Conservation (phyloP, 2,113 vertebrate genomes). For the Oryzias woworae region DNA sequence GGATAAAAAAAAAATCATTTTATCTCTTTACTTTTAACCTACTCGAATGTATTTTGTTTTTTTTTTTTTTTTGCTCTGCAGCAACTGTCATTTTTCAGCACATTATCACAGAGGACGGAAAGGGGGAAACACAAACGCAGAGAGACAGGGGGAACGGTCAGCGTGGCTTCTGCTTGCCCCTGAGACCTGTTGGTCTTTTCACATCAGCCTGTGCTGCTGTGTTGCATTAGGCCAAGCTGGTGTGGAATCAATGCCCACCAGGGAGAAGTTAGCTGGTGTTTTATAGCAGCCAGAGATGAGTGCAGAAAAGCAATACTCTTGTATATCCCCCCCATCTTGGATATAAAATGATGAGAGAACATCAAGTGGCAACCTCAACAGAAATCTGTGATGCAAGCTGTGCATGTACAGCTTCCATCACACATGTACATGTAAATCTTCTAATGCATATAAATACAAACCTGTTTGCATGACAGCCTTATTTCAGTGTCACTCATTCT, state of each 20-base stretch:
- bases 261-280: conserved; percentile 51
- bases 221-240: conserved; percentile 50
- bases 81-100: not conserved
- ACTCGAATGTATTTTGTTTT: not conserved
- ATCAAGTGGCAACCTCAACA: too few species aligned
- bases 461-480: too few species aligned
- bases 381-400: too few species aligned
- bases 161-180: conserved; percentile 28
- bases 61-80: conserved; percentile 5
- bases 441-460: too few species aligned
- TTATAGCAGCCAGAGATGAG: conserved; percentile 35
- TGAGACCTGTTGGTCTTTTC: conserved; percentile 67
- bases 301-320: not conserved
- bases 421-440: too few species aligned
- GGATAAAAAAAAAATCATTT: not conserved
- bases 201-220: conserved; percentile 30
- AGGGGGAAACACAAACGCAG: not conserved
- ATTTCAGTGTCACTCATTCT: too few species aligned
- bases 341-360: not conserved
- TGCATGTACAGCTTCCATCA: too few species aligned
- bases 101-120: not conserved
- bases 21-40: not conserved
- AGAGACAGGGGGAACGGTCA: conserved; percentile 10
- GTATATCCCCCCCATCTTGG: conserved; percentile 5
- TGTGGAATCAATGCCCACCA: conserved; percentile 46